phyloP scores from a whole-genome alignment of 2,797 vertebrate genomes.

The Hozukius guyotensis region DNA sequence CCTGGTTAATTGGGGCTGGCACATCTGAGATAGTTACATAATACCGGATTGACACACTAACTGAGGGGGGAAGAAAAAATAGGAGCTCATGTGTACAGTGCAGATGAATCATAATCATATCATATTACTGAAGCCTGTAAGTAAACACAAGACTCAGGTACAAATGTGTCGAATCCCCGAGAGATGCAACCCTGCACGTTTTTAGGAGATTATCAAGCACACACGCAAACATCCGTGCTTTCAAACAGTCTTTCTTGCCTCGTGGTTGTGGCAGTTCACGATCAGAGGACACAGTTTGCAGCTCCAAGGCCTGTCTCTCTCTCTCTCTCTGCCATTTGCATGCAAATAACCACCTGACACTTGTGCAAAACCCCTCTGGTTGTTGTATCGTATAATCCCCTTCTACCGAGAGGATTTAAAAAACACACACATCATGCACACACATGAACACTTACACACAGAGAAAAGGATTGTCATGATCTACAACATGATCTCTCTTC shows the following conservation, averaged over 20 bases:
- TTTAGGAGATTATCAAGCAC: background rate
- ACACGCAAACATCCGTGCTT: background rate
- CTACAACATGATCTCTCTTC: constrained; percentile 23
- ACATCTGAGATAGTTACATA: constrained; percentile 29
- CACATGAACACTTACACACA: background rate
- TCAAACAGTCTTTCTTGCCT: background rate
- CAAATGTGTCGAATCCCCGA: background rate
- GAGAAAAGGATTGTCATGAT: constrained; percentile 42
- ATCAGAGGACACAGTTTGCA: background rate
- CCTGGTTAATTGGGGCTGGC: constrained; percentile 52
- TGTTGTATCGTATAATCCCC: constrained; percentile 42
- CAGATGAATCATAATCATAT: background rate
- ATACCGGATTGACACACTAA: constrained; percentile 56
- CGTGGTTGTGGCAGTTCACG: background rate
- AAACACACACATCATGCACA: constrained; percentile 4
- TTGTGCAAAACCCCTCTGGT: constrained; percentile 5
- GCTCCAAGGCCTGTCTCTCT: background rate
- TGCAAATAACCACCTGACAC: constrained; percentile 56
- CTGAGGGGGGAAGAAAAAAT: background rate
- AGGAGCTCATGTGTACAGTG: constrained; percentile 8
- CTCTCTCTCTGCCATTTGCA: constrained; percentile 29
- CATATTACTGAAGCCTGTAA: background rate
- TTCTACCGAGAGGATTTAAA: constrained; percentile 46
- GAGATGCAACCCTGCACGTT: background rate
- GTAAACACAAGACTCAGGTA: background rate